Evolutionary conservation across 2,797 vertebrate species (phyloP), one percentile per base, ranked within the genome.

Genomic region (Cyprinella venusta): DNA sequence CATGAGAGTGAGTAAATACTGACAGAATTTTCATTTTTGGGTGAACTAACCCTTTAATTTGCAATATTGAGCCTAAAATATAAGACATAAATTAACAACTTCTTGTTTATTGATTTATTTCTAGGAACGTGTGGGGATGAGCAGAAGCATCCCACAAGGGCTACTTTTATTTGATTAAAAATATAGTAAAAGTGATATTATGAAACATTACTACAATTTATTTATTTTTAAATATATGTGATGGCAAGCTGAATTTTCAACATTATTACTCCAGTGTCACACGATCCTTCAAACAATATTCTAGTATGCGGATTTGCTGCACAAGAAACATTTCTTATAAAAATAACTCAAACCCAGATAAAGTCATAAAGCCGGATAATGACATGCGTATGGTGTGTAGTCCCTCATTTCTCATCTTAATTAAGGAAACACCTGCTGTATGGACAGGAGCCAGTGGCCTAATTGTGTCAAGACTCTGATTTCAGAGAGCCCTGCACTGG

Each of bases 401-500:
- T 9, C 9, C 80, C 54, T 88, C 83, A 81, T 78, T 75, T 78
- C 48, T 70, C 71, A 84, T 75, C 36, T 33, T 72, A 80, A 84
- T 71, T 63, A 85, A 67, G 82, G 16, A 71, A 80, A 67, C 6
- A 26, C 74, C 76, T 68, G 77, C 71, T 83, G 65, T 83, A 74
- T 65, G 63, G 54, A 76, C 78, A 81, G 45, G 71, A 83, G 72
- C 69, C 48, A 36, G 40, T 86, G 85, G 85, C 80, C 83, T 86
- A 59, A 82, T 79, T 87, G 70, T 85, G 83, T 87, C 87, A 85
- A 79, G 59, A 42, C 81, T 50, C 52, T 52, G 65, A 61, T 67
- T 69, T 85, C 10, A 54, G 26, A 86, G 76, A 80, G 72, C 84
- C 80, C 76, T 68, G 45, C 75, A 61, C 45, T 13, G 78, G 40